Evolutionary conservation across 37 sponge, comb jelly and placozoan species (phyloP), one percentile per base, ranked within the genome.

Genomic region (Bolinopsis microptera): DNA sequence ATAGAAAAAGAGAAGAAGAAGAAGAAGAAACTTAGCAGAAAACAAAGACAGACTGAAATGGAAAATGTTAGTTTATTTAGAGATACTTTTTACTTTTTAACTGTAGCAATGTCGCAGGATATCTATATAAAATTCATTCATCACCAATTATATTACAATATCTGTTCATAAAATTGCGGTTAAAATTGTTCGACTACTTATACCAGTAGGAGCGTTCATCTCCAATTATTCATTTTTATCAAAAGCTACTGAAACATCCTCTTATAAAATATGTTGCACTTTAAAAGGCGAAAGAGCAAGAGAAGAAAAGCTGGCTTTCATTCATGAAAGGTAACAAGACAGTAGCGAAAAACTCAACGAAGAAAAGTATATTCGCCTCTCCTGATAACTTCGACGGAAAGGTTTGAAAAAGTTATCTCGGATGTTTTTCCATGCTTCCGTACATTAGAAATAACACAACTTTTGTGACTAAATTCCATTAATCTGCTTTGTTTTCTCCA

Each of bases 331-430:
- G 61, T 0, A 86, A 86, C 90, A 86, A 86, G 35, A 86, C 90
- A 0, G 61, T 40, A 5, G 61, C 90, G 1, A 86, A 86, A 27
- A 86, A 23, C n/a, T 35, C 90, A 28, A 27, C 90, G 1, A 38
- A 34, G 61, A 86, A 86, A n/a, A 86, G 90, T 39, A 86, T 86
- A 40, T 86, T 86, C 61, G 90, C 90, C 3, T 86, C 90, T 3
- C 90, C 90, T 3, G 90, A 86, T 86, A 86, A 86, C 90, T 86
- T 86, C 30, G 90, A 86, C 30, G 90, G 90, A 27, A 86, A 86
- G 90, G 80, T 77, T 48, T 48, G 61, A 18, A 48, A 13, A 48
- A 18, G 5, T 48, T 48, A 18, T 48, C 61, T 48, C 61, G 13
- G 9, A 48, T 48, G 5, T 13, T 48, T 13, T 48, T 13, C 61